These are phyloP conservation scores for Oreochromis mossambicus DNA, from an alignment of 2,797 vertebrate genomes.

Conservation along the genomic window DNA sequence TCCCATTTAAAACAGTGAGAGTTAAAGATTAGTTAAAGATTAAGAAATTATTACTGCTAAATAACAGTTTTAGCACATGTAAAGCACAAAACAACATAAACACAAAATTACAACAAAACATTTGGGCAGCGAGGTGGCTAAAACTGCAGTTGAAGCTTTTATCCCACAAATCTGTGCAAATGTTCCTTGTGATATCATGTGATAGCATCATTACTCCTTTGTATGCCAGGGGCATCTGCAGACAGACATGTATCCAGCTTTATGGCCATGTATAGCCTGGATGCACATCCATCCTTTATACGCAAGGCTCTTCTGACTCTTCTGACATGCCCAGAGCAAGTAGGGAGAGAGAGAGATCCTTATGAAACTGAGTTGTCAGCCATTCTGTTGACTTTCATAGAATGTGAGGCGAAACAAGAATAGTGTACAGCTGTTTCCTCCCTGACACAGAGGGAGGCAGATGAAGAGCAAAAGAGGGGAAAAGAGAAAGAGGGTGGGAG, in stretches of 20 bases:
- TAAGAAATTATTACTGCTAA: not conserved
- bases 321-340: constrained; percentile 21
- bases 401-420: constrained; percentile 70
- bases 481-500: constrained; percentile 15
- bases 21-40: not conserved
- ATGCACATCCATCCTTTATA: not conserved
- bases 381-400: constrained; percentile 71
- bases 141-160: not conserved
- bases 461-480: constrained; percentile 60
- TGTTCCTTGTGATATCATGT: not conserved
- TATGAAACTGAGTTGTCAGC: constrained; percentile 67
- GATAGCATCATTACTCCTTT: not conserved
- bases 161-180: not conserved
- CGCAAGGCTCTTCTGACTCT: not conserved
- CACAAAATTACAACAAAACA: not conserved
- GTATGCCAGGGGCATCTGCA: not conserved
- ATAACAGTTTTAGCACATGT: not conserved
- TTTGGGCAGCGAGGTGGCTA: not conserved
- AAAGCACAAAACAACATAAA: not conserved
- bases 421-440: constrained; percentile 73
- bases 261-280: not conserved
- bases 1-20: not conserved
- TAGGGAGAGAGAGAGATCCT: constrained; percentile 18
- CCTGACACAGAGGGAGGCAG: constrained; percentile 65
- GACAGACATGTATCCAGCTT: not conserved